Conservation (phyloP, 2,888 invertebrate genomes). For the Polia nebulosa region DNA sequence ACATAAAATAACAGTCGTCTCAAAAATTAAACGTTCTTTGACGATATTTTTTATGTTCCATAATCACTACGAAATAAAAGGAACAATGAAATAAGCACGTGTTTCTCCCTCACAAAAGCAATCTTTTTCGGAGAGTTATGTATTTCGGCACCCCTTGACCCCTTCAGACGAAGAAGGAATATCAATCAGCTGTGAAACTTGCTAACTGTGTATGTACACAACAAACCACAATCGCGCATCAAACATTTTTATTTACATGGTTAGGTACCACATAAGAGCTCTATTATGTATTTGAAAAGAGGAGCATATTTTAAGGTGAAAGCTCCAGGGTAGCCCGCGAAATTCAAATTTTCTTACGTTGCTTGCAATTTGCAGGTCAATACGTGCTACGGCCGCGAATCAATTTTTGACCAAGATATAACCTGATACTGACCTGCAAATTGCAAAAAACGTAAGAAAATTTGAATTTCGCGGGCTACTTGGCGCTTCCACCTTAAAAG, state of each 20-base stretch:
- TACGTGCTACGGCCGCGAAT: too few species aligned
- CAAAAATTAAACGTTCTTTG: conserved; percentile 4
- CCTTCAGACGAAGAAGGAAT: conserved; percentile 49
- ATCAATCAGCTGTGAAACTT: conserved; percentile 56
- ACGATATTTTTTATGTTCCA: conserved; percentile 6
- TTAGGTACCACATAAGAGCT: not conserved
- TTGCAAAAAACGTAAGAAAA: too few species aligned
- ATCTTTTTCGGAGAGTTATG: conserved; percentile 57
- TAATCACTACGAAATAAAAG: conserved; percentile 46
- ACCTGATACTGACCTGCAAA: too few species aligned
- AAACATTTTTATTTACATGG: conserved; percentile 32
- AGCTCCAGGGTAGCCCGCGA: too few species aligned
- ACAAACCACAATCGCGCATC: conserved; percentile 34
- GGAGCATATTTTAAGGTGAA: not conserved
- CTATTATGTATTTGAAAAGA: not conserved
- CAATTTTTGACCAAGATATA: too few species aligned
- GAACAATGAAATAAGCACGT: conserved; percentile 54
- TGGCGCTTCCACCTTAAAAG: too few species aligned
- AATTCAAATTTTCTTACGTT: too few species aligned
- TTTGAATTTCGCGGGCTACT: too few species aligned
- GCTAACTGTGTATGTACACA: conserved; percentile 39
- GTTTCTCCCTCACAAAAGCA: conserved; percentile 40
- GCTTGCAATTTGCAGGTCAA: too few species aligned
- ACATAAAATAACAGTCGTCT: not conserved
- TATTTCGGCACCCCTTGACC: conserved; percentile 60